phyloP scores from a whole-genome alignment of 2,888 invertebrate genomes.

The Lacanobia wlatinum region DNA sequence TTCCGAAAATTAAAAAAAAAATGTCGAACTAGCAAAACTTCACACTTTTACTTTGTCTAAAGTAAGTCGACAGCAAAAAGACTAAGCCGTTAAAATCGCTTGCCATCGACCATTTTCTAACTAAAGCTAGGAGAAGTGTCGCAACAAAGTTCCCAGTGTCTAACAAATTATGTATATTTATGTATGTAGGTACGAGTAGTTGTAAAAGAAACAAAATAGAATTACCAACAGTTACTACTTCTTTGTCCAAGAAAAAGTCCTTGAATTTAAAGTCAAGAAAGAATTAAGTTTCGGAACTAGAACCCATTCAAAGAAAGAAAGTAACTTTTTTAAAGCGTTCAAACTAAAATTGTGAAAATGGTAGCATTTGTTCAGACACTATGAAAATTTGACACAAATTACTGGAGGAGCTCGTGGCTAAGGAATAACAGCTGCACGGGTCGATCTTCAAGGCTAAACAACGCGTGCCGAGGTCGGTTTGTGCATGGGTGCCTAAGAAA shows the following conservation, averaged over 20 bases:
- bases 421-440: too few relatives aligned
- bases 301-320: slow-evolving; percentile 29
- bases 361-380: slow-evolving; percentile 7
- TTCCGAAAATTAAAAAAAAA: too few relatives aligned
- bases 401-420: background rate
- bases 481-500: too few relatives aligned
- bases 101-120: background rate
- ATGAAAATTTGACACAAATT: background rate
- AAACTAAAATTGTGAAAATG: slow-evolving; percentile 15
- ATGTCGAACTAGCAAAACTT: too few relatives aligned
- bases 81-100: too few relatives aligned
- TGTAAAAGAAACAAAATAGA: slow-evolving; percentile 43
- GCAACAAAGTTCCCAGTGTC: slow-evolving; percentile 23
- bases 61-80: too few relatives aligned
- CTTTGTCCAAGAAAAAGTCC: slow-evolving; percentile 22
- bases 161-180: slow-evolving; percentile 38
- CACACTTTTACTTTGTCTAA: too few relatives aligned
- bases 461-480: too few relatives aligned
- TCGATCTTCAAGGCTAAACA: too few relatives aligned
- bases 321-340: slow-evolving; percentile 13
- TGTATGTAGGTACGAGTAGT: slow-evolving; percentile 16
- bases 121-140: background rate
- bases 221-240: slow-evolving; percentile 11
- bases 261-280: slow-evolving; percentile 36
- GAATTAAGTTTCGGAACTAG: slow-evolving; percentile 46